These are phyloP conservation scores for Oryzias celebensis DNA, from an alignment of 2,113 vertebrate species.

Conservation along the genomic window DNA sequence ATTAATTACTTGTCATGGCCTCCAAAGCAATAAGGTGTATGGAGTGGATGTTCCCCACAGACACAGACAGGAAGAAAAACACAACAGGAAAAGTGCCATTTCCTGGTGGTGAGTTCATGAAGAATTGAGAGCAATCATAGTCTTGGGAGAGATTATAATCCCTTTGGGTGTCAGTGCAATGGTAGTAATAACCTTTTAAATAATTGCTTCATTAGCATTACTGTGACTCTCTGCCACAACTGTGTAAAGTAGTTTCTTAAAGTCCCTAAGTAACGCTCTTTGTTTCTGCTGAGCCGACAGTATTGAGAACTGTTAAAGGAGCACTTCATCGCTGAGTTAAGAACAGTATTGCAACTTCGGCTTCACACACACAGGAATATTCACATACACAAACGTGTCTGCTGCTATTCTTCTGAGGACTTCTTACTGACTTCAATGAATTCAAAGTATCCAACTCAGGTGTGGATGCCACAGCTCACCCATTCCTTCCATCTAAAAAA, in stretches of 20 bases:
- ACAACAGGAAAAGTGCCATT: not conserved
- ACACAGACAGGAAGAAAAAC: not conserved
- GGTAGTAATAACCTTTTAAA: slow-evolving; percentile 39
- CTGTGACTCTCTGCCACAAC: slow-evolving; percentile 21
- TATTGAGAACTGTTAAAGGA: not conserved
- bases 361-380: not conserved
- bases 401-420: too few species aligned
- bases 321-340: slow-evolving; percentile 3
- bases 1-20: slow-evolving; percentile 17
- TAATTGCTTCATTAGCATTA: slow-evolving; percentile 43
- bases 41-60: slow-evolving; percentile 13
- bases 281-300: not conserved
- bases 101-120: slow-evolving; percentile 20
- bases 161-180: slow-evolving; percentile 10
- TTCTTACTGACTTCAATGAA: too few species aligned
- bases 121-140: slow-evolving; percentile 24
- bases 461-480: too few species aligned
- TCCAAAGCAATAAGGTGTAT: slow-evolving; percentile 12
- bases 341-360: not conserved
- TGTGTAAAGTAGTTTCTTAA: slow-evolving; percentile 11
- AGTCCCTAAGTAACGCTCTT: slow-evolving; percentile 4
- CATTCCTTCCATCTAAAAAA: too few species aligned
- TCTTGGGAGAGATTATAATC: slow-evolving; percentile 25
- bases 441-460: too few species aligned
- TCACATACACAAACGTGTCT: not conserved